phyloP scores from a whole-genome alignment of 1,140 invertebrate species.

The Drosophila ambigua region DNA sequence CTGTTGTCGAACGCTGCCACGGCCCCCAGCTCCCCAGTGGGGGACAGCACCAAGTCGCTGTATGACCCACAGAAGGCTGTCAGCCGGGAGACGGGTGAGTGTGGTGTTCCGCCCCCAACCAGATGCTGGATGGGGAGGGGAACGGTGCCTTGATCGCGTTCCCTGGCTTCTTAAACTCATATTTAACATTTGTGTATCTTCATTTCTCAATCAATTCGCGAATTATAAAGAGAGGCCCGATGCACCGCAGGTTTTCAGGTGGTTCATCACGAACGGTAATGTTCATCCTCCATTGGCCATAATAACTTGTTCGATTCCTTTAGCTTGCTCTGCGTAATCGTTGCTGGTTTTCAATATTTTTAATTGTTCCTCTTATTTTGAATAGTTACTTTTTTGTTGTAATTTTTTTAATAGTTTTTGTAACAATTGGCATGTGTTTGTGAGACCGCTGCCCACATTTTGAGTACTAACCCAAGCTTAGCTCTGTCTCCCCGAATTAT shows the following conservation, averaged over 20 bases:
- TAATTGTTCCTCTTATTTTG: constrained; percentile 8
- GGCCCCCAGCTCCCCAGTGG: constrained; percentile 67
- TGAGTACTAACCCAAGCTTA: constrained; percentile 57
- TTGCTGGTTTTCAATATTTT: constrained; percentile 33
- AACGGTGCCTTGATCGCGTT: constrained; percentile 5
- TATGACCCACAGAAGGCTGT: constrained; percentile 59
- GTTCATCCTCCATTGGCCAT: constrained; percentile 63
- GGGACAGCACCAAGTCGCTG: constrained; percentile 75
- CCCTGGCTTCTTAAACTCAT: constrained; percentile 47
- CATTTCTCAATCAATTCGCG: constrained; percentile 56
- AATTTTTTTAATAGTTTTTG: not conserved
- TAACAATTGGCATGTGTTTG: constrained; percentile 45
- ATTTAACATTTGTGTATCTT: constrained; percentile 71
- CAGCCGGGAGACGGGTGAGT: constrained; percentile 79
- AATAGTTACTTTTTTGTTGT: constrained; percentile 2
- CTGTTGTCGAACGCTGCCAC: constrained; percentile 56
- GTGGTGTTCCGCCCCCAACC: not conserved
- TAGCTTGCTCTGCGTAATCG: constrained; percentile 60
- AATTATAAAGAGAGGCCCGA: constrained; percentile 67
- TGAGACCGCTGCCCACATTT: constrained; percentile 30
- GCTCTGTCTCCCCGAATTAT: constrained; percentile 6
- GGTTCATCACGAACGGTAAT: constrained; percentile 81
- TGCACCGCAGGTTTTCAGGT: constrained; percentile 77
- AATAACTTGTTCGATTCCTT: constrained; percentile 46
- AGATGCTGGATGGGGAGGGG: constrained; percentile 11